Evolutionary conservation across 1,140 invertebrate species (phyloP).

Genomic region (Atta colombica): DNA sequence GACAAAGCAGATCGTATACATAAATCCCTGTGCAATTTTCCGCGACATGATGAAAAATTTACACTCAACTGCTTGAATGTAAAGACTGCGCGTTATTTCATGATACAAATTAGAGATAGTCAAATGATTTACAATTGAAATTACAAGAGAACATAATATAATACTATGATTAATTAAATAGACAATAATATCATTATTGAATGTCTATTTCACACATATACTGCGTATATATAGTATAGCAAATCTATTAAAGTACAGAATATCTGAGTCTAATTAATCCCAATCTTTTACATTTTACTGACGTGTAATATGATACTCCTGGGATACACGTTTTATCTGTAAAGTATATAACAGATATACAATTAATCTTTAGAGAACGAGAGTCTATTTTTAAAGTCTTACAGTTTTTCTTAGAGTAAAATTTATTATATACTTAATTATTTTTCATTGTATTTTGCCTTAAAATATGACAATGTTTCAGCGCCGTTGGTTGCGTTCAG

Average conservation of each 20-base stretch:
- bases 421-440: too few species aligned
- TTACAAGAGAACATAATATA: not conserved
- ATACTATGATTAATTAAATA: too few species aligned
- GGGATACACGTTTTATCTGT: not conserved
- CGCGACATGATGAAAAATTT: conserved; percentile 35
- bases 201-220: not conserved
- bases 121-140: not conserved
- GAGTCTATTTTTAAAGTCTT: too few species aligned
- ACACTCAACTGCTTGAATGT: not conserved
- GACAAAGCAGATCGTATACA: conserved; percentile 41
- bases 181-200: not conserved
- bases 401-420: too few species aligned
- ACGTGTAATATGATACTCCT: not conserved
- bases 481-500: too few species aligned
- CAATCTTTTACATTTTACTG: not conserved
- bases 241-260: not conserved
- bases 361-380: not conserved
- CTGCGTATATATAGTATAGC: not conserved
- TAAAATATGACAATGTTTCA: too few species aligned
- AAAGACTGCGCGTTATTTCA: not conserved
- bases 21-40: conserved; percentile 32
- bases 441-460: too few species aligned
- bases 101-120: not conserved
- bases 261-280: not conserved
- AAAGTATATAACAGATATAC: not conserved